Conservation (phyloP, 2,888 invertebrate species). For the Electrophaes corylata region DNA sequence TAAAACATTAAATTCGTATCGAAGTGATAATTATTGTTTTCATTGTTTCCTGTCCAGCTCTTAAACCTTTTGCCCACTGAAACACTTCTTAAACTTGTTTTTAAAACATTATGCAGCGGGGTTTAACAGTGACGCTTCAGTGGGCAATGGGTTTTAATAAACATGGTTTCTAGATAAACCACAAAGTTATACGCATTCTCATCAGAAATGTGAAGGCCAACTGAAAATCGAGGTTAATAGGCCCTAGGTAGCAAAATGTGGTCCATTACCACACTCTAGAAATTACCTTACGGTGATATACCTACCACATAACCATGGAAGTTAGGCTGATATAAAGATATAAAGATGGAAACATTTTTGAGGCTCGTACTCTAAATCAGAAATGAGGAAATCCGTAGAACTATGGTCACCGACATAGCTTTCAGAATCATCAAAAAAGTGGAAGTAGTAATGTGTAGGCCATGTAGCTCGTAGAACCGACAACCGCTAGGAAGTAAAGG, state of each 20-base stretch:
- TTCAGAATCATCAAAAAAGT: too few relatives aligned
- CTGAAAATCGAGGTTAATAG: conserved; percentile 18
- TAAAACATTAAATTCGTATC: conserved; percentile 68
- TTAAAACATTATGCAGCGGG: background rate
- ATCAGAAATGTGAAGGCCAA: conserved; percentile 13
- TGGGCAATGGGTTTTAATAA: conserved; percentile 4
- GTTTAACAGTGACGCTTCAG: background rate
- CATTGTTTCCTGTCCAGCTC: background rate
- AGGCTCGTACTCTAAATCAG: too few relatives aligned
- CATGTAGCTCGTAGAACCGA: too few relatives aligned
- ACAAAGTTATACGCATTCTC: conserved; percentile 1
- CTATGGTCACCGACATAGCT: too few relatives aligned
- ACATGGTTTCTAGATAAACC: background rate
- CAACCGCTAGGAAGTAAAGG: too few relatives aligned
- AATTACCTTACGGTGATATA: background rate
- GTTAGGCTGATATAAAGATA: too few relatives aligned
- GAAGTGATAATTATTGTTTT: conserved; percentile 66
- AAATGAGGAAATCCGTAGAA: too few relatives aligned
- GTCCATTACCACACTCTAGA: conserved; percentile 10
- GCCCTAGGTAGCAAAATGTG: background rate
- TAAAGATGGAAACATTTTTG: too few relatives aligned
- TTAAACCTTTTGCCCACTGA: background rate
- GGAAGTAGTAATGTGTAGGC: too few relatives aligned
- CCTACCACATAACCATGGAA: too few relatives aligned
- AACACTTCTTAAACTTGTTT: background rate